Conservation (phyloP, 2,797 vertebrate species). For the Hydrolagus colliei region DNA sequence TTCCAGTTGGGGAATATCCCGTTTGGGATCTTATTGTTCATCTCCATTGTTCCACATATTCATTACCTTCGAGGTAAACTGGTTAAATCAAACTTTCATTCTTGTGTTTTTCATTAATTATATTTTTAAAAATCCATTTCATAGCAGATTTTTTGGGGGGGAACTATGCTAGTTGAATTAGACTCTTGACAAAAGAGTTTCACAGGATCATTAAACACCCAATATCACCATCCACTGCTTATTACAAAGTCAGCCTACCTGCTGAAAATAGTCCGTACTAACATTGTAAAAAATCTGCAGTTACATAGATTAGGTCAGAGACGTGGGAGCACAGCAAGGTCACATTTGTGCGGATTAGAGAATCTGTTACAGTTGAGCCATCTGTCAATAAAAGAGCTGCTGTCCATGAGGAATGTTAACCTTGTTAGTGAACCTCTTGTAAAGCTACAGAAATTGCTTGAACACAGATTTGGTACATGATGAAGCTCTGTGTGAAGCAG, state of each 20-base stretch:
- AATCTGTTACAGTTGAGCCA: neutral
- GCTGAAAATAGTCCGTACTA: neutral
- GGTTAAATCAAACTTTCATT: no score
- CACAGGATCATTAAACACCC: neutral
- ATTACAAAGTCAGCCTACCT: neutral
- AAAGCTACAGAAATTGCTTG: neutral
- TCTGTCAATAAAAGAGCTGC: constrained; percentile 33
- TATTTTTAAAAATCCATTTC: no score
- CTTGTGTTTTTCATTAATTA: no score
- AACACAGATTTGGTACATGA: neutral
- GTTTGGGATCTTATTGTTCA: no score
- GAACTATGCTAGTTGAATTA: no score
- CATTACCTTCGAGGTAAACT: no score
- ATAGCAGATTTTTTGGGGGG: no score
- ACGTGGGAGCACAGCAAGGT: neutral
- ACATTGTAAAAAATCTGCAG: neutral
- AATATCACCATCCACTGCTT: neutral
- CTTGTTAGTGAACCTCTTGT: neutral
- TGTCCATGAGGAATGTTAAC: neutral
- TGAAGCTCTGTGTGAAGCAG: constrained; percentile 35
- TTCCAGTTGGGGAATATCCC: no score
- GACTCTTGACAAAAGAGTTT: no score
- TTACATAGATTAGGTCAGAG: neutral
- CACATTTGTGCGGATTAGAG: neutral
- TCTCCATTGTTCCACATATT: no score